A percentile compares a stretch with the other conserved stretches of the same genome.
Evolutionary conservation across 2,888 invertebrate genomes (phyloP).

Genomic region (Drosophila colorata): DNA sequence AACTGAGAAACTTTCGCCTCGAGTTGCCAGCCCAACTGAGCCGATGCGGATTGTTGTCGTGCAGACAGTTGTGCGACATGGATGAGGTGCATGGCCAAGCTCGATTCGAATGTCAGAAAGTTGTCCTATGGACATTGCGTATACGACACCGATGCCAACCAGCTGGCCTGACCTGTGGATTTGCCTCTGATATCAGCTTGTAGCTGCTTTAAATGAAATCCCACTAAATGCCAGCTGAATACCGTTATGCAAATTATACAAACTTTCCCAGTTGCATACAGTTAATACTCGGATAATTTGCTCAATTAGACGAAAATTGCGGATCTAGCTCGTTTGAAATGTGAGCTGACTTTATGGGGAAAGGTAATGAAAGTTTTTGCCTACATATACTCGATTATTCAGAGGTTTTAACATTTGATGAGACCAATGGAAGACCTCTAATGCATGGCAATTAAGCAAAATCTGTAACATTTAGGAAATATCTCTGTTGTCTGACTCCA

Average conservation of each 20-base stretch:
- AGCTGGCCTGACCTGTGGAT: slow-evolving; percentile 3
- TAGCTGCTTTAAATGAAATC: slow-evolving; percentile 4
- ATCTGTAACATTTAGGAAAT: no score
- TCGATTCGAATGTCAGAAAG: slow-evolving; percentile 29
- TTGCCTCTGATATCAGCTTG: neutral
- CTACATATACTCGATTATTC: no score
- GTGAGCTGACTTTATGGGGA: neutral
- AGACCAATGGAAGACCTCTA: no score
- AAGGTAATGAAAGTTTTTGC: neutral
- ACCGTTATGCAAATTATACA: slow-evolving; percentile 15
- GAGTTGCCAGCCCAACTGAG: slow-evolving; percentile 1
- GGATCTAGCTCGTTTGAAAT: neutral
- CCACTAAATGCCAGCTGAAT: neutral
- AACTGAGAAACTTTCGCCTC: slow-evolving; percentile 39
- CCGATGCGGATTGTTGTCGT: slow-evolving; percentile 2
- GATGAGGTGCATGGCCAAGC: neutral
- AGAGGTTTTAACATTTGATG: no score
- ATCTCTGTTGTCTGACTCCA: neutral
- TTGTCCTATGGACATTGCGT: slow-evolving; percentile 33
- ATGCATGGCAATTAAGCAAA: no score
- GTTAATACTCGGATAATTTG: neutral
- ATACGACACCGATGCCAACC: slow-evolving; percentile 26
- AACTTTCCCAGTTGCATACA: neutral
- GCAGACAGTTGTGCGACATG: neutral
- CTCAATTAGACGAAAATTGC: neutral